Conservation (phyloP, 2,797 vertebrate species). For the Neosilurus mollespiculum region DNA sequence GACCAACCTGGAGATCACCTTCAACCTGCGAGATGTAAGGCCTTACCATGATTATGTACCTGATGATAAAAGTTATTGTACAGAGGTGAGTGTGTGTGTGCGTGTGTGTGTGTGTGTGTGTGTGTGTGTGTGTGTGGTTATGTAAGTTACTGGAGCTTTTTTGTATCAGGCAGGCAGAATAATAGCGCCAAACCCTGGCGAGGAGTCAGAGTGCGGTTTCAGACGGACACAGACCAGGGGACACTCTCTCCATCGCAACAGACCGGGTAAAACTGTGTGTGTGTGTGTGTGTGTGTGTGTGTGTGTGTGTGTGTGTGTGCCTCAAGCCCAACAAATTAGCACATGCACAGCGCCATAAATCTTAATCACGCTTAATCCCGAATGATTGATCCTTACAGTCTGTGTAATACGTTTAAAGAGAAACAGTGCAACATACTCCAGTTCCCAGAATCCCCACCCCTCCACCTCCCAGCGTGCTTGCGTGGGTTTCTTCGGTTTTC, state of each 20-base stretch:
- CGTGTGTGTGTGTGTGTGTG: not conserved
- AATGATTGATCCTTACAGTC: not conserved
- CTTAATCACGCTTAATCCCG: no score
- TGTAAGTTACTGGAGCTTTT: conserved; percentile 74
- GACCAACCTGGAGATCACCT: conserved; percentile 95
- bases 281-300: conserved; percentile 3
- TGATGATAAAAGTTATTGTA: not conserved
- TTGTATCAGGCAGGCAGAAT: conserved; percentile 90
- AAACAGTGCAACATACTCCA: not conserved
- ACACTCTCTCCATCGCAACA: conserved; percentile 73
- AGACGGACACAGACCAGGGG: conserved; percentile 71
- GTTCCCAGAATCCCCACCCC: conserved; percentile 1
- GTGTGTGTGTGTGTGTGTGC: not conserved
- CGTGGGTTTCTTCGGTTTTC: no score
- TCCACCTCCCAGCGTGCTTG: no score
- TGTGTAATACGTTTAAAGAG: not conserved
- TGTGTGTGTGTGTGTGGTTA: conserved; percentile 38
- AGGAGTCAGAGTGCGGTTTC: conserved; percentile 81
- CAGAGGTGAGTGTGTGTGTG: conserved; percentile 44
- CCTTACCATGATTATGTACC: not conserved
- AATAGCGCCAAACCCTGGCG: conserved; percentile 80
- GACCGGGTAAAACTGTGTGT: conserved; percentile 76
- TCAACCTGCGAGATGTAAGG: conserved; percentile 93
- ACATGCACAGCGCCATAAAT: not conserved
- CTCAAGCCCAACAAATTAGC: not conserved